Percentiles rank a stretch among this genome's conserved stretches.
phyloP scores from a whole-genome alignment of 2,888 invertebrate species.

The Nemurella pictetii region DNA sequence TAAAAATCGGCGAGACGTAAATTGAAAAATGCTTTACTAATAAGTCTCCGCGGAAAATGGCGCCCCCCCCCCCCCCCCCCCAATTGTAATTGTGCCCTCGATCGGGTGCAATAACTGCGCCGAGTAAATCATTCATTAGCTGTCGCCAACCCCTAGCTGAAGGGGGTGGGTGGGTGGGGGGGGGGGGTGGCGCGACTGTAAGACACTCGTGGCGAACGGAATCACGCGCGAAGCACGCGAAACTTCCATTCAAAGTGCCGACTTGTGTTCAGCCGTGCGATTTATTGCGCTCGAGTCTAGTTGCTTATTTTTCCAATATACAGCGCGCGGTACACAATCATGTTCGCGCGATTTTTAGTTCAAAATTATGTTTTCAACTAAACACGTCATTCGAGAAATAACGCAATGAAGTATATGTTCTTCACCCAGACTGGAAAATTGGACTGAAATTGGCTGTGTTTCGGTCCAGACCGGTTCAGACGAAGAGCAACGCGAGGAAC shows the following conservation, averaged over 20 bases:
- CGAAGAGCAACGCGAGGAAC: too few relatives aligned
- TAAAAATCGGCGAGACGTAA: conserved; percentile 30
- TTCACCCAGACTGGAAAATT: too few relatives aligned
- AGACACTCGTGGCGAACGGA: background rate
- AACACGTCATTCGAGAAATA: too few relatives aligned
- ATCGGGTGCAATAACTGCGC: background rate
- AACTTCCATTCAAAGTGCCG: too few relatives aligned
- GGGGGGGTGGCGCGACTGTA: background rate
- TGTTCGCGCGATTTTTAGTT: too few relatives aligned
- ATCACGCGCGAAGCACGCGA: background rate
- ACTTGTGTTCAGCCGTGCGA: too few relatives aligned
- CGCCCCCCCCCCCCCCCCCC: background rate
- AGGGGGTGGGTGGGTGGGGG: background rate
- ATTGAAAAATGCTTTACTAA: conserved; percentile 26
- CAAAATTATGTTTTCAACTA: too few relatives aligned
- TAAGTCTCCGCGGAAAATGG: background rate
- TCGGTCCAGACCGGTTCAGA: too few relatives aligned
- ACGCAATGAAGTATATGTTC: too few relatives aligned
- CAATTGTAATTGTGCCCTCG: background rate
- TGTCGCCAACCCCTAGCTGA: background rate
- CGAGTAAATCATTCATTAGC: background rate
- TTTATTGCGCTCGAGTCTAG: background rate
- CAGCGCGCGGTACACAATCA: background rate
- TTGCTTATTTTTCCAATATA: background rate
- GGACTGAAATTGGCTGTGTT: too few relatives aligned